Base-by-base conservation (phyloP, 2,113 vertebrate species). In the Indicator indicator region DNA sequence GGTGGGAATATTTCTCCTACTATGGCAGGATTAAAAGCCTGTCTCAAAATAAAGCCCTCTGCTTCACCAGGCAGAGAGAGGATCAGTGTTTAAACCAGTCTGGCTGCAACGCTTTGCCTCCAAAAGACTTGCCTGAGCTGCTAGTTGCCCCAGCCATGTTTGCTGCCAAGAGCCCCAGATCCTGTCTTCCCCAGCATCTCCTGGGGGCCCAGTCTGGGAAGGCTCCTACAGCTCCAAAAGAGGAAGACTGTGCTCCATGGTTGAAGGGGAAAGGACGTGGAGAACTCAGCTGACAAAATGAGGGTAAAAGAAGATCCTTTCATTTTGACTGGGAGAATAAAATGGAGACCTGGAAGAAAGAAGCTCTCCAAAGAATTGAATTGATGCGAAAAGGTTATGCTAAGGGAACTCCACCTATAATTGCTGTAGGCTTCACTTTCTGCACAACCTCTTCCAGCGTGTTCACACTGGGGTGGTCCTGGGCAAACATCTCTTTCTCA, bases 401-500 rank as follows among this genome's bases (percentile, higher is more conserved):
- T 50, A 78, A 75, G 19, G 79, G 36, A 93, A 79, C 86, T 96
- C 92, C 96, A 99, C 99, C 99, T 95, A 99, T 99, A 93, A 99
- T 97, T 63, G 98, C 98, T 3, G 99, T 98, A 91, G 99, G 99
- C 94, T 99, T 99, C 91, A 99, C 97, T 95, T 97, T 98, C 76
- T 97, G 95, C 86, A 99, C 99, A 75, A 98, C 99, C 88, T 99
- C 99, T 96, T 99, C 99, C 86, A 99, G 96, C 0, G 98, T 99
- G 83, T 97, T 98, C 90, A 99, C 84, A 80, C 96, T 98, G 6
- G 98, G 98, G 70, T 99, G 98, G 3, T 99, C 98, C 17, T 99
- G 99, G 55, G 99, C 99, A 97, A 99, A 99, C 95, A 98, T 73
- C 78, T 98, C 97, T 88, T 99, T 99, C 94, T 99, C 99, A 1